Evolutionary conservation across 2,797 vertebrate species (phyloP).

Genomic region (Bradypus variegatus): DNA sequence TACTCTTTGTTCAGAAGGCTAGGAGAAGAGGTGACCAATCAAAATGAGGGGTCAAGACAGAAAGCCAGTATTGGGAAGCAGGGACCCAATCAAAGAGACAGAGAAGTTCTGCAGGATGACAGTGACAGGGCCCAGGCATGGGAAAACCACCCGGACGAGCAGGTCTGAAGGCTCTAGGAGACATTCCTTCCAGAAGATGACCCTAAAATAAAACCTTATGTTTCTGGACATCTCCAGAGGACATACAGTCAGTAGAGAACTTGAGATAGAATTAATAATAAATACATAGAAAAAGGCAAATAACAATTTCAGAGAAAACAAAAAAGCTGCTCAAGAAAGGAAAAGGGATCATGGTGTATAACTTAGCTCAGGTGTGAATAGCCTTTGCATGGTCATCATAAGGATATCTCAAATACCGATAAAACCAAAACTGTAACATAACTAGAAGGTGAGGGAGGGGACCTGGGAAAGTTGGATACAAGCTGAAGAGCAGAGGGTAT

Average conservation of each 20-base stretch:
- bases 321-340: neutral
- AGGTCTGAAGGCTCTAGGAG: neutral
- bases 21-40: neutral
- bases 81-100: neutral
- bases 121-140: neutral
- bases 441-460: neutral
- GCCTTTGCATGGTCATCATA: neutral
- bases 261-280: neutral
- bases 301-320: neutral
- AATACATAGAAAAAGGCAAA: neutral
- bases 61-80: neutral
- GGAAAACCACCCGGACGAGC: neutral
- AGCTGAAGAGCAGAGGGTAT: fast-evolving
- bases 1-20: neutral
- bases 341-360: neutral
- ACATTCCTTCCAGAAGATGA: neutral
- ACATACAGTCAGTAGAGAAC: neutral
- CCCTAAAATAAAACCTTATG: neutral
- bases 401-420: neutral
- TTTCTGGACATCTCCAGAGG: neutral
- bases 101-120: neutral
- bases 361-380: neutral
- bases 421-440: neutral
- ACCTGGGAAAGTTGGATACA: fast-evolving
- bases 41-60: neutral